Percentiles rank a stretch among this genome's conserved stretches.
phyloP scores from a whole-genome alignment of 2,888 invertebrate genomes.

The Ceriagrion tenellum region DNA sequence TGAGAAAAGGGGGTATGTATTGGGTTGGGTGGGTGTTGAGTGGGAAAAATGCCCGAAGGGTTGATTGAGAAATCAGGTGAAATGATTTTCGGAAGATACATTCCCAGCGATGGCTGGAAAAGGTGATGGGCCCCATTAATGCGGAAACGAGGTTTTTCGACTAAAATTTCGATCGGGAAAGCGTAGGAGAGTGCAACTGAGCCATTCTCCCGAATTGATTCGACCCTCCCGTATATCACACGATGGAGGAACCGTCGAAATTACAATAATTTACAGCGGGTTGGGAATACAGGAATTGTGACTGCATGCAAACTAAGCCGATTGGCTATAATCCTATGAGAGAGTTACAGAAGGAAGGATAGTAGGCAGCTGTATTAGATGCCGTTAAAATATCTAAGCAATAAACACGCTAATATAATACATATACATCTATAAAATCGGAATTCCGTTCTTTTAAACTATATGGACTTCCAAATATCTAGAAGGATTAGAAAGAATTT shows the following conservation, averaged over 20 bases:
- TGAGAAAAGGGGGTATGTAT: too few species aligned
- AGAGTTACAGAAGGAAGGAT: too few species aligned
- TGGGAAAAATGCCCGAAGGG: not conserved
- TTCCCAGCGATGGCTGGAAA: not conserved
- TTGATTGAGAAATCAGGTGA: conserved; percentile 31
- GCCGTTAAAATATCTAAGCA: too few species aligned
- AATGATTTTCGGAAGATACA: conserved; percentile 31
- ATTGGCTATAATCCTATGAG: too few species aligned
- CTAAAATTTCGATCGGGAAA: not conserved
- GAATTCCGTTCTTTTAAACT: too few species aligned
- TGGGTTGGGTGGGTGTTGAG: not conserved
- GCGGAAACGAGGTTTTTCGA: not conserved
- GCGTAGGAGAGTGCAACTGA: not conserved
- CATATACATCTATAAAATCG: too few species aligned
- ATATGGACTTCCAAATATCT: too few species aligned
- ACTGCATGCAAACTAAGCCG: too few species aligned
- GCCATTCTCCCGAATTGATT: not conserved
- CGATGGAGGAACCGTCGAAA: not conserved
- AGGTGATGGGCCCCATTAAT: not conserved
- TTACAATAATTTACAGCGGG: not conserved
- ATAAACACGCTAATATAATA: too few species aligned
- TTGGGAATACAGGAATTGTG: not conserved
- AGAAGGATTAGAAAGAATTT: too few species aligned
- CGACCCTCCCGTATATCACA: not conserved
- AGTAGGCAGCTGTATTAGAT: too few species aligned